phyloP scores from a whole-genome alignment of 2,888 invertebrate genomes.

The Dicranocentrus wangi region DNA sequence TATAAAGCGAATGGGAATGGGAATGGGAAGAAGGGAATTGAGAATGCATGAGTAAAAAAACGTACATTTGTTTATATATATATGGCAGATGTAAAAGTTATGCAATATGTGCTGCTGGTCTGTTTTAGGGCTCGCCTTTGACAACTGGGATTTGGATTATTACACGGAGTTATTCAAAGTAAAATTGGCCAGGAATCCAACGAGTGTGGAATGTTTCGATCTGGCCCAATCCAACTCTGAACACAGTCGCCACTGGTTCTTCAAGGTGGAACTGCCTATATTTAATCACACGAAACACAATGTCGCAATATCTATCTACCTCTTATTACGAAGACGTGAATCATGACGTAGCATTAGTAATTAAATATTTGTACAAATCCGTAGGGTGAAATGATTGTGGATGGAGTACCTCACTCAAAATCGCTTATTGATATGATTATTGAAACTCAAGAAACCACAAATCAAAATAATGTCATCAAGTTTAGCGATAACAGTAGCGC shows the following conservation, averaged over 20 bases:
- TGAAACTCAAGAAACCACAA: constrained; percentile 88
- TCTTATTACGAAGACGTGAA: no score
- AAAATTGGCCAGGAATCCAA: constrained; percentile 91
- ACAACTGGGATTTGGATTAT: constrained; percentile 92
- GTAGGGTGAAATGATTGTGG: constrained; percentile 87
- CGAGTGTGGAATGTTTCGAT: constrained; percentile 97
- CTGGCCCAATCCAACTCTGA: constrained; percentile 98
- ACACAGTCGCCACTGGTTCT: constrained; percentile 99
- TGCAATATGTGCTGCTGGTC: neutral
- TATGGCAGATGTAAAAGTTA: no score
- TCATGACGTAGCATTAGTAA: no score
- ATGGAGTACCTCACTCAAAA: constrained; percentile 84
- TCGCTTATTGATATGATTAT: constrained; percentile 95
- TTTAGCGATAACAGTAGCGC: constrained; percentile 98
- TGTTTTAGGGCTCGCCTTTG: constrained; percentile 88
- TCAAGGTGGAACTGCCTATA: constrained; percentile 80
- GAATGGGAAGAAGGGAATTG: no score
- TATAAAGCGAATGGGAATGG: neutral
- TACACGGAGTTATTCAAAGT: constrained; percentile 90
- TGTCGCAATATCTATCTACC: no score
- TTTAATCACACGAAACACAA: no score
- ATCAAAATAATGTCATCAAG: constrained; percentile 95
- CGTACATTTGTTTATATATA: no score
- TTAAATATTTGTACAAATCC: neutral
- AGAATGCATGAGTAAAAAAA: no score